A percentile compares a stretch with the other conserved stretches of the same genome.
These are phyloP conservation scores for Coptodon bakossiorum DNA, from an alignment of 2,113 vertebrate species.

Conservation along the genomic window DNA sequence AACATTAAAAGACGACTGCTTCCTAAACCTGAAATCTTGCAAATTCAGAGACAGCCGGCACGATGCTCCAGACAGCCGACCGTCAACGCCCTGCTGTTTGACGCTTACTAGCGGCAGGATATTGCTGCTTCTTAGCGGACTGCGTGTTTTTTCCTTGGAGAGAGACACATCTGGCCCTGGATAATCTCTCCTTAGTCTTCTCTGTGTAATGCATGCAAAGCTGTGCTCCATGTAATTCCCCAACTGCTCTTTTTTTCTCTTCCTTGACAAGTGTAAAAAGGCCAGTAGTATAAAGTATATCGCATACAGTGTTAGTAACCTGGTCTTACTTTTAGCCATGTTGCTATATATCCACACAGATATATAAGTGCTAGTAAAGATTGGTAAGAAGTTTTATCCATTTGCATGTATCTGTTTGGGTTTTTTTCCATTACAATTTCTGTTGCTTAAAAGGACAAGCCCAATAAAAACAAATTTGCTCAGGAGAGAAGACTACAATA, in stretches of 20 bases:
- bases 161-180: conserved; percentile 68
- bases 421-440: not conserved
- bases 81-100: conserved; percentile 44
- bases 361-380: not conserved
- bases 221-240: conserved; percentile 57
- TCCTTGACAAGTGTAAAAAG: conserved; percentile 4
- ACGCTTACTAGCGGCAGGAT: conserved; percentile 33
- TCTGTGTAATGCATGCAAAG: conserved; percentile 58
- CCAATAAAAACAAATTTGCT: not conserved
- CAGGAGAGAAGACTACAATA: not conserved
- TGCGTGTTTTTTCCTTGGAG: conserved; percentile 33
- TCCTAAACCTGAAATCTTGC: conserved; percentile 58
- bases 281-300: not conserved
- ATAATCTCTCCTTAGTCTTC: conserved; percentile 63
- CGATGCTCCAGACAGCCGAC: conserved; percentile 42
- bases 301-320: not conserved
- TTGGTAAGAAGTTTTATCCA: not conserved
- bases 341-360: not conserved
- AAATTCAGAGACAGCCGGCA: conserved; percentile 46
- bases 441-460: not conserved
- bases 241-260: conserved; percentile 35
- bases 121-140: conserved; percentile 46
- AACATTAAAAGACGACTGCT: conserved; percentile 37
- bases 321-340: not conserved
- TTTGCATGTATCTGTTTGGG: not conserved